A percentile compares a stretch with the other conserved stretches of the same genome.
phyloP scores from a whole-genome alignment of 37 sponge, comb jelly and placozoan species.

The Beroe forskalii region DNA sequence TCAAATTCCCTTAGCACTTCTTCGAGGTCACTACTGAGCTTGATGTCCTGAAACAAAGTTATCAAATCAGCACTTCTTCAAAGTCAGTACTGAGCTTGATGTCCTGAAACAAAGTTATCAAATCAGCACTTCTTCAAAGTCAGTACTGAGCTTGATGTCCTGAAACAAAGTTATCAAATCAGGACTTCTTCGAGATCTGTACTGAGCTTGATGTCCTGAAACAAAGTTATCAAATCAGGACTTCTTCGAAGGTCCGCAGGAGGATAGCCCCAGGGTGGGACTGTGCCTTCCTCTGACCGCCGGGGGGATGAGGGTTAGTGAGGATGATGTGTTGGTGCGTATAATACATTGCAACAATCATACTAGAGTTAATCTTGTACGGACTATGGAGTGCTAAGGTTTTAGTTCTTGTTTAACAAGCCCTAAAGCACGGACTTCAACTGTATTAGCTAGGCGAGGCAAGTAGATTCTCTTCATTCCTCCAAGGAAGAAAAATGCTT shows the following conservation, averaged over 20 bases:
- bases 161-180: too few species aligned
- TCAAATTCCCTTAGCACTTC: conserved; percentile 71
- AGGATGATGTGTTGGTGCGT: neutral
- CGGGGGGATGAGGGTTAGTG: too few species aligned
- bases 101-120: too few species aligned
- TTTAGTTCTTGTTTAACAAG: neutral
- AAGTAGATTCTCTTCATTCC: too few species aligned
- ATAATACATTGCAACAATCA: neutral
- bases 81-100: conserved; percentile 74
- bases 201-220: conserved; percentile 80
- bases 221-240: too few species aligned
- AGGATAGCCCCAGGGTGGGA: too few species aligned
- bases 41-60: conserved; percentile 84
- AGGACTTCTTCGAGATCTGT: conserved; percentile 72
- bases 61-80: conserved; percentile 70
- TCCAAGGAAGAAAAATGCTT: too few species aligned
- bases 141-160: conserved; percentile 78
- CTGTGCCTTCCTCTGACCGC: too few species aligned
- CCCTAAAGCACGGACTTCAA: neutral
- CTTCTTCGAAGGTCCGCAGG: too few species aligned
- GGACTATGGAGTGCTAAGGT: too few species aligned
- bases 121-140: conserved; percentile 72
- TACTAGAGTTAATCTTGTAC: too few species aligned
- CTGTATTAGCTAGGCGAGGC: neutral
- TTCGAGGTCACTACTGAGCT: conserved; percentile 73